Conservation (phyloP, 2,797 vertebrate species). For the Myioborus melanocephalus region DNA sequence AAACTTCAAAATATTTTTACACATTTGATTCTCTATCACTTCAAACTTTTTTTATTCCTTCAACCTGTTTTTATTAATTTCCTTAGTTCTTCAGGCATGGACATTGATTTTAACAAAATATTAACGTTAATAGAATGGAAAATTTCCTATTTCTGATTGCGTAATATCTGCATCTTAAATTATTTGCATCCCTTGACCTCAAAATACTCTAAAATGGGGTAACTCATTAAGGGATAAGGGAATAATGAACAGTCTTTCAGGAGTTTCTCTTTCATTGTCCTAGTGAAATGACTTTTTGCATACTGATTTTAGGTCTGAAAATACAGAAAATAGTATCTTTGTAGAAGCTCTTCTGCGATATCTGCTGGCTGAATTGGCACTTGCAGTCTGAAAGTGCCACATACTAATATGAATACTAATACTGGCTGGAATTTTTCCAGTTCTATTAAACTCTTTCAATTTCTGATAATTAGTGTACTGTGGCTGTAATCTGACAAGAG, state of each 20-base stretch:
- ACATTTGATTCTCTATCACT: not conserved
- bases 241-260: not conserved
- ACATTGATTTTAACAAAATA: not conserved
- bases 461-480: not conserved
- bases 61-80: not conserved
- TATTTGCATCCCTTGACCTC: not conserved
- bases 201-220: not conserved
- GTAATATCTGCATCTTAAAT: not conserved
- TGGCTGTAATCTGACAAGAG: not conserved
- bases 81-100: not conserved
- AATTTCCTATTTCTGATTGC: not conserved
- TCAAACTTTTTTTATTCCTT: not conserved
- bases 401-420: not conserved
- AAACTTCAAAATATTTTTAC: not conserved
- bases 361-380: slow-evolving; percentile 31
- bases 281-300: not conserved
- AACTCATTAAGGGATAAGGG: not conserved
- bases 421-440: not conserved
- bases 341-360: slow-evolving; percentile 9
- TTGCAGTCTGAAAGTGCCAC: not conserved
- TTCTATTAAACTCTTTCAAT: not conserved
- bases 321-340: not conserved
- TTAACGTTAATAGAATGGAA: not conserved
- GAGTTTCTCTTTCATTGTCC: not conserved
- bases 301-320: not conserved